Evolutionary conservation across 2,113 vertebrate genomes (phyloP).

Genomic region (Amphiprion percula): DNA sequence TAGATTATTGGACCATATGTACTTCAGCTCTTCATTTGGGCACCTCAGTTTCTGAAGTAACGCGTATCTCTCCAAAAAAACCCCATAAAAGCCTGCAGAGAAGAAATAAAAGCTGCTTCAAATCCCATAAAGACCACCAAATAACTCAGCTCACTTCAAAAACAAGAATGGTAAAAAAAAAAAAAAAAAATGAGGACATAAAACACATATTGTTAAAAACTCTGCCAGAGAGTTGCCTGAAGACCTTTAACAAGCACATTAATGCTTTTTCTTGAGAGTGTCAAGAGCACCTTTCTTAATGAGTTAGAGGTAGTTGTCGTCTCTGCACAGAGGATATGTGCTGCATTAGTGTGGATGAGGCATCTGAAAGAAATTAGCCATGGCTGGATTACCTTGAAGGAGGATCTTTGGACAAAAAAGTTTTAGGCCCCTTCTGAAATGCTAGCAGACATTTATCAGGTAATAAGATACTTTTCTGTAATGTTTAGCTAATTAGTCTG

Average conservation of each 20-base stretch:
- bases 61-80: slow-evolving; percentile 7
- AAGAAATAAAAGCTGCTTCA: slow-evolving; percentile 27
- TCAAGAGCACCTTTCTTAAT: slow-evolving; percentile 3
- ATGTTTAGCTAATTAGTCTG: neutral
- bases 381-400: neutral
- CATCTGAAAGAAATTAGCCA: neutral
- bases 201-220: slow-evolving; percentile 22
- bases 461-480: neutral
- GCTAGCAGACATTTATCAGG: neutral
- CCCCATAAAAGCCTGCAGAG: slow-evolving; percentile 5
- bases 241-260: slow-evolving; percentile 28
- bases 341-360: neutral
- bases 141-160: slow-evolving; percentile 10
- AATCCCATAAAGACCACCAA: slow-evolving; percentile 12
- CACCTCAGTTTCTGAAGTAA: slow-evolving; percentile 17
- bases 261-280: neutral
- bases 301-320: neutral
- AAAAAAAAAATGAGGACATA: slow-evolving; percentile 3
- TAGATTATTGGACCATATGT: slow-evolving; percentile 68
- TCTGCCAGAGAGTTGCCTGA: neutral
- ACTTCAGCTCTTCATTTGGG: slow-evolving; percentile 34
- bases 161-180: neutral
- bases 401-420: neutral
- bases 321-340: neutral
- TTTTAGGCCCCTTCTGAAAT: neutral